Evolutionary conservation across 37 sponge, comb jelly and placozoan species (phyloP).

Genomic region (Hormiphora californensis): DNA sequence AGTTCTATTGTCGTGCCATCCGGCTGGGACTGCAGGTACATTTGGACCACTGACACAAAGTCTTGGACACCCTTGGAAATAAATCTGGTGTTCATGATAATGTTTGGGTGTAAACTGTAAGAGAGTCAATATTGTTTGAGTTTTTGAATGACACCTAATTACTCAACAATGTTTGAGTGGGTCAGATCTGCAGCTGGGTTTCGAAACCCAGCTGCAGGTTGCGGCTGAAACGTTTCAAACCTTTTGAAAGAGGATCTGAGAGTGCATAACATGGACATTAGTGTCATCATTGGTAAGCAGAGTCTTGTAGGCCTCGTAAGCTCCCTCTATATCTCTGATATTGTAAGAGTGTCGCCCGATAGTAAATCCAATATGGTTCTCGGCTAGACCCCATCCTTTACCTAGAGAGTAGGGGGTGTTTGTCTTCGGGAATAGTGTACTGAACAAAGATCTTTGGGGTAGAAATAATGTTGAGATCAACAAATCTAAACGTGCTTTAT

Average conservation of each 20-base stretch:
- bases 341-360: slow-evolving; percentile 40
- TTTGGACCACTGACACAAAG: slow-evolving; percentile 53
- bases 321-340: slow-evolving; percentile 17
- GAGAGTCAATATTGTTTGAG: too few relatives aligned
- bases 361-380: slow-evolving; percentile 39
- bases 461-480: too few relatives aligned
- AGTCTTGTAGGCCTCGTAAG: slow-evolving; percentile 30
- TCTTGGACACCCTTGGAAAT: slow-evolving; percentile 49
- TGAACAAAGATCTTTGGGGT: too few relatives aligned
- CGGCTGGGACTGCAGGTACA: slow-evolving; percentile 30
- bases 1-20: slow-evolving; percentile 1
- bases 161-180: not conserved
- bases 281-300: not conserved
- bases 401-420: too few relatives aligned
- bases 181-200: not conserved
- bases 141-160: too few relatives aligned
- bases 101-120: too few relatives aligned
- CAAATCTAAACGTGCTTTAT: too few relatives aligned
- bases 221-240: not conserved
- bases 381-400: slow-evolving; percentile 34
- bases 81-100: too few relatives aligned
- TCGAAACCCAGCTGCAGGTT: not conserved
- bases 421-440: too few relatives aligned
- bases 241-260: slow-evolving; percentile 51
- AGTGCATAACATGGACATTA: slow-evolving; percentile 10